These are phyloP conservation scores for Myotis davidii DNA, from an alignment of 2,113 vertebrate species.

Conservation along the genomic window DNA sequence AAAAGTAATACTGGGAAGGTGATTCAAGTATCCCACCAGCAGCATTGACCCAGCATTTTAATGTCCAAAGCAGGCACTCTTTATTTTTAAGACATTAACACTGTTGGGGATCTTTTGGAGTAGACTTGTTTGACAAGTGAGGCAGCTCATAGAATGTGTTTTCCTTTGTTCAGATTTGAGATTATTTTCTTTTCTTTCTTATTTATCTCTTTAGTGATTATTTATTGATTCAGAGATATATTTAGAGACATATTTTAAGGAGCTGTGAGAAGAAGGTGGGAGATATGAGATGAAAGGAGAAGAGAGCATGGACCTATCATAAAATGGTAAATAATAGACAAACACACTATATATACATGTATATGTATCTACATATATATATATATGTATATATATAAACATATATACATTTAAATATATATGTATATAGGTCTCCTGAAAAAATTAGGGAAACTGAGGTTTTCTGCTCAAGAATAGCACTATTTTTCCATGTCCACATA, in stretches of 20 bases:
- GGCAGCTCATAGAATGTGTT: not conserved
- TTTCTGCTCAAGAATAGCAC: not conserved
- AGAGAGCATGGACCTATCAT: not conserved
- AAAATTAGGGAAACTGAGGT: not conserved
- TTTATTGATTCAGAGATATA: not conserved
- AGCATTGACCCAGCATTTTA: not conserved
- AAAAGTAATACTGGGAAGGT: not conserved
- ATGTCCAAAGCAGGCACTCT: not conserved
- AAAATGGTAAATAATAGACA: not conserved
- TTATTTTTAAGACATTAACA: not conserved
- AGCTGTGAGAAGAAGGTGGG: not conserved
- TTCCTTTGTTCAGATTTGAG: not conserved
- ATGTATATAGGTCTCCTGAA: not conserved
- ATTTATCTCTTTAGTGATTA: not conserved
- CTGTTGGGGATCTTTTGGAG: not conserved
- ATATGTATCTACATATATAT: no score
- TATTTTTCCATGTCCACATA: not conserved
- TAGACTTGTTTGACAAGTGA: not conserved
- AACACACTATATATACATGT: not conserved
- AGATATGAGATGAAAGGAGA: not conserved
- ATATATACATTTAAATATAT: no score
- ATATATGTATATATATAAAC: not conserved
- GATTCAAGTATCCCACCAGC: not conserved
- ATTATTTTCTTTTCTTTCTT: not conserved
- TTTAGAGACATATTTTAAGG: not conserved